These are phyloP conservation scores for Tauraco erythrolophus DNA, from an alignment of 2,113 vertebrate species.

Conservation along the genomic window DNA sequence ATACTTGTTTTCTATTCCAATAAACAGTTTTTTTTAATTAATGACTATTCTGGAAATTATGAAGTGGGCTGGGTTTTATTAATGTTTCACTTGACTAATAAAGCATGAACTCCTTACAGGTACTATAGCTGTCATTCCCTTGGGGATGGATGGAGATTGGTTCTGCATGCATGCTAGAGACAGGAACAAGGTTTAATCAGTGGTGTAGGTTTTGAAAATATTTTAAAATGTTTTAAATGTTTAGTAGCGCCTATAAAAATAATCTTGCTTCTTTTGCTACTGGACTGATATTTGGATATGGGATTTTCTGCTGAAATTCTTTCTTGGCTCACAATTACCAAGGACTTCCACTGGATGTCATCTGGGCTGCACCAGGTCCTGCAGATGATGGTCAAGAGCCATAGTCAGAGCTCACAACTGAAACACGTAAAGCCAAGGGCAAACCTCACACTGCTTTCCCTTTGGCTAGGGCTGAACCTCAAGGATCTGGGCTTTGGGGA, in stretches of 20 bases:
- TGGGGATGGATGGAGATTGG: not conserved
- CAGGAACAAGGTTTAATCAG: conserved; percentile 12
- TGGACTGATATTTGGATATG: not conserved
- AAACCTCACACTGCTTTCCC: not conserved
- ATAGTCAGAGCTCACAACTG: not conserved
- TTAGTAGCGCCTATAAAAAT: conserved; percentile 28
- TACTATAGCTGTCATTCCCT: conserved; percentile 27
- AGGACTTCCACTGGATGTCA: not conserved
- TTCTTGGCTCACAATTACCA: not conserved
- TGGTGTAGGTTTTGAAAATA: conserved; percentile 31
- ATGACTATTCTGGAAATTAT: conserved; percentile 68
- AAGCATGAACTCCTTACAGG: conserved; percentile 68
- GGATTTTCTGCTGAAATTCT: conserved; percentile 12
- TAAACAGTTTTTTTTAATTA: conserved; percentile 67
- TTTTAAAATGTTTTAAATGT: conserved; percentile 9
- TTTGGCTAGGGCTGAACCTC: not conserved
- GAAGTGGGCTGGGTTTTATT: conserved; percentile 61
- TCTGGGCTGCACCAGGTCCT: not conserved
- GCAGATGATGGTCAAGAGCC: not conserved
- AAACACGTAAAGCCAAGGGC: not conserved
- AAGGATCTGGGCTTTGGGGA: not conserved
- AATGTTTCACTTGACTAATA: conserved; percentile 73
- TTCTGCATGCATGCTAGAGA: conserved; percentile 22
- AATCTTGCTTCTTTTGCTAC: conserved; percentile 21
- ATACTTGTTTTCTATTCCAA: conserved; percentile 72